Evolutionary conservation across 2,797 vertebrate species (phyloP), one percentile per base, ranked within the genome.

Genomic region (Sorex maritimensis): DNA sequence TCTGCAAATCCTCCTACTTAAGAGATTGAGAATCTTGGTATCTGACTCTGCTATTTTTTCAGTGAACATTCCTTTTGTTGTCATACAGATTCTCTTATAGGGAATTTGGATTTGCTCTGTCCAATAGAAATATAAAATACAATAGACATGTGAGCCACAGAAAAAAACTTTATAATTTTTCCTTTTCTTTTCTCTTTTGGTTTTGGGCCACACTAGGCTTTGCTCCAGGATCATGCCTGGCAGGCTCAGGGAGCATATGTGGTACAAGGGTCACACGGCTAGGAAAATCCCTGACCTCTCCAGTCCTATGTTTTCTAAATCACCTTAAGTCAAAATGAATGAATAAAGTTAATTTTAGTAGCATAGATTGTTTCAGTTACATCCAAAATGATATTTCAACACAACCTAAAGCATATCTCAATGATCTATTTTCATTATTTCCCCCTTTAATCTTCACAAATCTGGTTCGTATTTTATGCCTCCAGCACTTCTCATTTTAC

Each of bases 311-410:
- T 61, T 61, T 61, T 61, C 17, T 61, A n/a, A 38, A 69, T 85
- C 23, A 87, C 21, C 28, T 74, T 49, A 84, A 63, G 8, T 46
- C 46, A 82, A 86, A 85, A 44, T 19, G 74, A 82, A 81, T 38
- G 49, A 8, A 5, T 52, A 6, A 89, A 89, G 72, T 67, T 81
- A 28, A 92, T 44, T 92, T 93, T 73, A 77, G 34, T 58, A 75
- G 24, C 58, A 61, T 78, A 11, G 58, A 81, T 58, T 81, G 58
- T 84, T 67, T 81, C n/a, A 19, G 2, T 46, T 11, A 52, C 91
- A 78, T 72, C 41, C 6, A 2, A 78, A 90, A 85, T 26, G 46
- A 44, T 19, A 58, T 86, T 96, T 91, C 38, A 88, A 41, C n/a
- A 30, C 77, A 55, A 38, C 44, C 34, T 71, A 63, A 83, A 71